Evolutionary conservation across 92 coral and sea anemone genomes (phyloP), one percentile per base, ranked within the genome.

Genomic region (Porites lobata): DNA sequence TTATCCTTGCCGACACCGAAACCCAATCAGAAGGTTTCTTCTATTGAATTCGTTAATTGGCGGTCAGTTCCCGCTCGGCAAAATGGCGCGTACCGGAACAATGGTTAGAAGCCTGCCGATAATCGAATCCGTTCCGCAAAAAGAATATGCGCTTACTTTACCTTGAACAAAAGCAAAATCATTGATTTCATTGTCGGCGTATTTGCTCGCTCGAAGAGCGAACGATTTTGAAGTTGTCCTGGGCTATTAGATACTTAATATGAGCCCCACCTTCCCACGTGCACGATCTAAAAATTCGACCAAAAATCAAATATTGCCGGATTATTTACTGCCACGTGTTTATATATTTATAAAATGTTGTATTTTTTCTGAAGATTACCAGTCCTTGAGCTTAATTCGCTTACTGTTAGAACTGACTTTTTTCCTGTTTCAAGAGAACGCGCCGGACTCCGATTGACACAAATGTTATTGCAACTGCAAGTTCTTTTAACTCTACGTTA

Each of bases 31-130:
- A 53, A 20, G 17, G 26, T 43, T 67, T 51, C 65, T 76, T 90
- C 83, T 76, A 90, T 90, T 90, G 90, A 74, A 67, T 68, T 80
- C 76, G 75, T 53, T 52, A 68, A 77, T 78, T 89, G 86, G 93
- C 90, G 87, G 90, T 68, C 85, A 68, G 74, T 75, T 75, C 14
- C 68, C 77, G 79, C 80, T 83, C 79, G 70, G 80, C 13, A 70
- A 82, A 72, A 83, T 59, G 79, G 79, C 81, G 87, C 87, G 87
- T 20, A 59, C 51, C 80, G 62, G 79, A 61, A 50, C 70, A 57
- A 58, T 32, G 61, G 62, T 1, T 3, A 53, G 53, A 50, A 54
- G 78, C 19, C 73, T 32, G 72, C 80, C 63, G 87, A 72, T 84
- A 72, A 83, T 83, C 71, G 72, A 47, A 83, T 74, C 51, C 53